Evolutionary conservation across 2,113 vertebrate species (phyloP).

Genomic region (Miniopterus natalensis): DNA sequence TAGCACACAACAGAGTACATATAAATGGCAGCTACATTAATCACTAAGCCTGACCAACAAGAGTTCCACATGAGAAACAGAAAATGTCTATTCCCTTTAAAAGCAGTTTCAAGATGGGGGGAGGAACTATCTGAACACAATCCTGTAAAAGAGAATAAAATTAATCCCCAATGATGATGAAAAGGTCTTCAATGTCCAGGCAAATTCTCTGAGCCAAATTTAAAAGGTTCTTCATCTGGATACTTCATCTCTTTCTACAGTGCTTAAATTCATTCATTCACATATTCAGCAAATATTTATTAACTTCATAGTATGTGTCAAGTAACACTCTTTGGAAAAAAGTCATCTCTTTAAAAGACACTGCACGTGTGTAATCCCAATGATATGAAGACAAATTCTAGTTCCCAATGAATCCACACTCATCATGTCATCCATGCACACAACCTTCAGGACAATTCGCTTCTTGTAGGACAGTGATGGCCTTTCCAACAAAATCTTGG

Average conservation of each 20-base stretch:
- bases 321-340: background rate
- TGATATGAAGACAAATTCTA: background rate
- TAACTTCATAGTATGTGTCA: background rate
- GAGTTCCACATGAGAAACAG: background rate
- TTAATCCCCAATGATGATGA: background rate
- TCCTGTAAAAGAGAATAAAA: conserved; percentile 33
- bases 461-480: background rate
- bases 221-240: background rate
- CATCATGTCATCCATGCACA: background rate
- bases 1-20: background rate
- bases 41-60: background rate
- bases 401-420: background rate
- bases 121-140: background rate
- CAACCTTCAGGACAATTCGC: background rate
- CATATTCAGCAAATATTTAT: conserved; percentile 38
- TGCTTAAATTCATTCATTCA: background rate
- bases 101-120: background rate
- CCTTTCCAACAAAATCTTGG: background rate
- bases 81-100: background rate
- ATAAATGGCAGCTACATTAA: background rate
- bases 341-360: background rate
- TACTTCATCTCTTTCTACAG: background rate
- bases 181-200: background rate
- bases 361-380: background rate
- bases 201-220: conserved; percentile 4